A percentile compares a stretch with the other conserved stretches of the same genome.
Evolutionary conservation across 1,140 invertebrate species (phyloP).

Genomic region (Patella vulgata): DNA sequence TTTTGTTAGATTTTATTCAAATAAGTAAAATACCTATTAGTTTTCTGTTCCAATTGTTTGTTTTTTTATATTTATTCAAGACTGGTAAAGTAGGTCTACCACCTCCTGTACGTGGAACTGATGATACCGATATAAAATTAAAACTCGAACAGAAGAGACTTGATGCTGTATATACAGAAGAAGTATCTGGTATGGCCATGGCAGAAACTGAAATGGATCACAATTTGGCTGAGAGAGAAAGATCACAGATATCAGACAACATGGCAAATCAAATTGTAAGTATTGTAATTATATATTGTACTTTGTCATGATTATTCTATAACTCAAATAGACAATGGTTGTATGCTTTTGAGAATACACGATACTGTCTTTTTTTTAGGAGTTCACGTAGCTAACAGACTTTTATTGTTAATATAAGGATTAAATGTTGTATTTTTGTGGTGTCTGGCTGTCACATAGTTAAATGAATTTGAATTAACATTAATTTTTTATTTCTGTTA

Average conservation of each 20-base stretch:
- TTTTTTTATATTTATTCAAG: too few species aligned
- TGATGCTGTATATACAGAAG: conserved; percentile 44
- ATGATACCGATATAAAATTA: conserved; percentile 47
- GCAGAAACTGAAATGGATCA: conserved; percentile 45
- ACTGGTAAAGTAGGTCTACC: conserved; percentile 52
- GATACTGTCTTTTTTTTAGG: background rate
- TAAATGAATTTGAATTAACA: background rate
- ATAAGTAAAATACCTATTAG: too few species aligned
- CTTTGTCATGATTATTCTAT: background rate
- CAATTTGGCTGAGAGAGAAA: conserved; percentile 41
- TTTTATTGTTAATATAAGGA: too few species aligned
- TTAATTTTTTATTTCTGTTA: conserved; percentile 5
- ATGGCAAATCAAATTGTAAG: conserved; percentile 54
- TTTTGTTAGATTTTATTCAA: too few species aligned
- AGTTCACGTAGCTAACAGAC: too few species aligned
- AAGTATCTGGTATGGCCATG: conserved; percentile 44
- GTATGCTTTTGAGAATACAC: background rate
- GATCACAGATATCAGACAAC: conserved; percentile 41
- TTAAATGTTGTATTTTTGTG: background rate
- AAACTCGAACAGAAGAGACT: conserved; percentile 45
- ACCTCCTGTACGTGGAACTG: conserved; percentile 30
- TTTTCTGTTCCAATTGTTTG: too few species aligned
- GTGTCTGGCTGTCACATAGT: conserved; percentile 1
- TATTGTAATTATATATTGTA: background rate
- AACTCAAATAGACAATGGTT: background rate